phyloP scores from a whole-genome alignment of 2,113 vertebrate species.

The Strix uralensis region DNA sequence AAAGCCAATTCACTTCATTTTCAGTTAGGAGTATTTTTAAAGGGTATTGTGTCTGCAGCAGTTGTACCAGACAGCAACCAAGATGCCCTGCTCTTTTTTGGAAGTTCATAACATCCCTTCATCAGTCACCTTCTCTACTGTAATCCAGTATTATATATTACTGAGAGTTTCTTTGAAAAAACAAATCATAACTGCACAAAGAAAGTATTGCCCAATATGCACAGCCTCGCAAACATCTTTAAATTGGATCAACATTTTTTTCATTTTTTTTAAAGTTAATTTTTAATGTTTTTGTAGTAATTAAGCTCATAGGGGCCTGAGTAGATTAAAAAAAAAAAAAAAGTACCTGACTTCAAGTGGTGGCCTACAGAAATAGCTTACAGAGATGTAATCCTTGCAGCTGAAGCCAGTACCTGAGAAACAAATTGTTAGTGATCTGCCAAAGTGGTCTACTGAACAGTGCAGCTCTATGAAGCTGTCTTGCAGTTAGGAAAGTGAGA shows the following conservation, averaged over 20 bases:
- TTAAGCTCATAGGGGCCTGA: neutral
- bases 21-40: neutral
- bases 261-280: neutral
- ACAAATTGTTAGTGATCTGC: neutral
- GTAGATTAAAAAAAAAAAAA: neutral
- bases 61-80: neutral
- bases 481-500: neutral
- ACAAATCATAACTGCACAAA: neutral
- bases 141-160: neutral
- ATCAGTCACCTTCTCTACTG: neutral
- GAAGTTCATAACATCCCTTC: neutral
- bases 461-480: neutral
- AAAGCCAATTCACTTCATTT: neutral
- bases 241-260: neutral
- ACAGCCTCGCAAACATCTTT: neutral
- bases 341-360: neutral
- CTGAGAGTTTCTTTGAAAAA: neutral
- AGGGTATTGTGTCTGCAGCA: neutral
- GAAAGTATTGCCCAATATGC: accelerated
- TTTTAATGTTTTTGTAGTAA: neutral
- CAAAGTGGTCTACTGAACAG: neutral
- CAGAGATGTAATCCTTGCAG: neutral
- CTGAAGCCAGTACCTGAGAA: neutral
- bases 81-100: neutral
- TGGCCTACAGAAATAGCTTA: neutral